phyloP scores from a whole-genome alignment of 2,113 vertebrate species.

The Cygnus atratus region DNA sequence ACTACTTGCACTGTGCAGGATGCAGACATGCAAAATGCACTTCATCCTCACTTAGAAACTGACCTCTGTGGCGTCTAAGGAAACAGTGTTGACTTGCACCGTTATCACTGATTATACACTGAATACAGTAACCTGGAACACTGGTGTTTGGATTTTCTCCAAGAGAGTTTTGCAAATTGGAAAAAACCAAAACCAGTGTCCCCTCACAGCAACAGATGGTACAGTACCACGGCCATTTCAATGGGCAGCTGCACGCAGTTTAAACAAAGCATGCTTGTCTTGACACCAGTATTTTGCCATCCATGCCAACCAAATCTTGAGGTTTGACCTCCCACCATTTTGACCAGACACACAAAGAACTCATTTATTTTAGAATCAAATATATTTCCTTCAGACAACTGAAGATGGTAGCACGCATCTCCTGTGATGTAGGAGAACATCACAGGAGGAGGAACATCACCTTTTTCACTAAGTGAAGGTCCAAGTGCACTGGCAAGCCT shows the following conservation, averaged over 20 bases:
- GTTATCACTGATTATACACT: neutral
- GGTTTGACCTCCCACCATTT: neutral
- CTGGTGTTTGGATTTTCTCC: neutral
- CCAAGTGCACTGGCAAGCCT: neutral
- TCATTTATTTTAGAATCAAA: neutral
- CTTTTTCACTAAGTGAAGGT: neutral
- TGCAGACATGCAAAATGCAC: slow-evolving; percentile 2
- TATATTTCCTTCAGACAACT: neutral
- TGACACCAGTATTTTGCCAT: neutral
- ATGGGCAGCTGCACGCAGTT: neutral
- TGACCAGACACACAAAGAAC: neutral
- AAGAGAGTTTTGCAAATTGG: neutral
- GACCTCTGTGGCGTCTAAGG: neutral
- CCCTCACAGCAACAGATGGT: rapidly evolving
- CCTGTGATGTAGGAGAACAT: neutral
- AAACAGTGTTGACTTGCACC: neutral
- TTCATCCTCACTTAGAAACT: neutral
- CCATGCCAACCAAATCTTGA: neutral
- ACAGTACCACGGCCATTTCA: neutral
- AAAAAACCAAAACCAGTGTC: neutral
- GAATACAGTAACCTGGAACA: slow-evolving; percentile 13
- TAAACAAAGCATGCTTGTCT: neutral
- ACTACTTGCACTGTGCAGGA: slow-evolving; percentile 4
- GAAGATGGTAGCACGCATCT: neutral
- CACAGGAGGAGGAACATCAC: too few species aligned